Evolutionary conservation across 2,113 vertebrate genomes (phyloP), one percentile per base, ranked within the genome.

Genomic region (Rissa tridactyla): DNA sequence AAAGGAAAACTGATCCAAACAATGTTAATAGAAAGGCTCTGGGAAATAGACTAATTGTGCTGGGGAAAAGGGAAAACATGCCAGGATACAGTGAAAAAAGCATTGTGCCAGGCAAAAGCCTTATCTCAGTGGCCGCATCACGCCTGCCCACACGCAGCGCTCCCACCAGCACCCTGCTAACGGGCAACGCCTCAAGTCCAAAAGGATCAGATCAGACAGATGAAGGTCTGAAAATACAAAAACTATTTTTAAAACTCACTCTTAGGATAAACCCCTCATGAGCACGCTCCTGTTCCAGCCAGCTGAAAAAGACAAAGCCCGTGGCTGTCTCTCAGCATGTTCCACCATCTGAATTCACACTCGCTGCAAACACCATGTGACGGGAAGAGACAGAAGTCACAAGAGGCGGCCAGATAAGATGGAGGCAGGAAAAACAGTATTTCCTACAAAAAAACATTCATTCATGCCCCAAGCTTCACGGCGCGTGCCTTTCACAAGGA

Each of bases 401-500:
- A 15, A 57, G 19, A 75, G 62, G 69, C 81, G 66, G 14, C 12
- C 42, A 52, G 30, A 5, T 21, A 27, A 58, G 51, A 21, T 4
- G 49, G 40, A 76, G 32, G 44, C 52, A 78, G 51, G 26, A 54
- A 62, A 49, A 58, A 0, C 46, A 38, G 15, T 1, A 2, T 30
- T 30, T 58, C 42, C 85, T 11, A 8, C 21, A 42, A 6, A 49
- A 54, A 32, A 15, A 0, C 52, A 18, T 5, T 10, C 2, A 1
- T 15, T 55, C 46, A 0, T 1, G 38, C 27, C 17, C 80, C 54
- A 13, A 1, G 44, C 23, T 14, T 17, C 46, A 12, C 2, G 0
- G 14, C 0, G 2, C 11, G 1, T 3, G 12, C n/a, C 66, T 23
- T 18, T 14, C 38, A 10, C 32, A 5, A 1, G 19, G 27, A 6